phyloP scores from a whole-genome alignment of 2,888 invertebrate species.

The Cremastobaeus sp. region DNA sequence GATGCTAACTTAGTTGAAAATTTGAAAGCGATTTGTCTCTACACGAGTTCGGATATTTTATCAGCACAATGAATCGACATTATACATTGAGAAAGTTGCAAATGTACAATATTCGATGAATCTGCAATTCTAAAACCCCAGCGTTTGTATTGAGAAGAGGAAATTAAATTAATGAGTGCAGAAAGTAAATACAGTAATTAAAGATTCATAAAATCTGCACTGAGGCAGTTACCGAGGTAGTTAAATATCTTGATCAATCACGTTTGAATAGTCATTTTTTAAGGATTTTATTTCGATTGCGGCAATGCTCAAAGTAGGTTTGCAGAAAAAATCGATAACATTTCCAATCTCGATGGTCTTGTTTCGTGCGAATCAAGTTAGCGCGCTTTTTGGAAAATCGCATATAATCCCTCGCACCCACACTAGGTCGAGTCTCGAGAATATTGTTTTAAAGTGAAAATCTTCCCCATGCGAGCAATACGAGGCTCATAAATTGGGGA shows the following conservation, averaged over 20 bases:
- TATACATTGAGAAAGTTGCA: constrained; percentile 9
- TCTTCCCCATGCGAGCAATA: constrained; percentile 73
- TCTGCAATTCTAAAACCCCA: constrained; percentile 10
- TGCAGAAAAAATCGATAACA: no score
- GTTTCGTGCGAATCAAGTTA: neutral
- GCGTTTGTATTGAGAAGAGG: constrained; percentile 15
- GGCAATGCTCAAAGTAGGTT: no score
- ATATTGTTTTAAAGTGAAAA: constrained; percentile 77
- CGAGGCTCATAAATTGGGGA: constrained; percentile 70
- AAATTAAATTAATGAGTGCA: constrained; percentile 3
- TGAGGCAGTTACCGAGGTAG: neutral
- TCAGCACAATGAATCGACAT: no score
- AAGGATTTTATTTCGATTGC: no score
- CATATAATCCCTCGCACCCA: neutral
- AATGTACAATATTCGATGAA: constrained; percentile 14
- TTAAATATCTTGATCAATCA: no score
- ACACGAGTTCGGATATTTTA: no score
- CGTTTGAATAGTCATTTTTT: no score
- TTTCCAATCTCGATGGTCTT: no score
- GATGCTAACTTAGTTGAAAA: no score
- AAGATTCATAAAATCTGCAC: constrained; percentile 5
- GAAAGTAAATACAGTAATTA: constrained; percentile 13
- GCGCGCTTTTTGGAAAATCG: neutral
- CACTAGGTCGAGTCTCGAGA: constrained; percentile 32
- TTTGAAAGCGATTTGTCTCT: no score